Conservation (phyloP, 2,888 invertebrate species). For the Eupeodes latifasciatus region DNA sequence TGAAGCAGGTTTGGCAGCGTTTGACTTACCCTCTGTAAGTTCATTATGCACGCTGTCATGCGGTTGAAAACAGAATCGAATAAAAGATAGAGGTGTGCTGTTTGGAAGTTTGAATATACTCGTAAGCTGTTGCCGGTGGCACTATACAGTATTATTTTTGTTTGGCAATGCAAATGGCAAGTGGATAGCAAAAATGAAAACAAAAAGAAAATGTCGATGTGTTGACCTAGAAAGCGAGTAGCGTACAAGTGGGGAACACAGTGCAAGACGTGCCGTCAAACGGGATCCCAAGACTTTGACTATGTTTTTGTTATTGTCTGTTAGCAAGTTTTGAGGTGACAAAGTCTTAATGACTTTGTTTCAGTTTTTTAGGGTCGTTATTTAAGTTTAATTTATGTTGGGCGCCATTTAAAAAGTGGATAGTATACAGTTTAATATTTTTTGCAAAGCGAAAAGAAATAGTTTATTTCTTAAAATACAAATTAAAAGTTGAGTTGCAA, state of each 20-base stretch:
- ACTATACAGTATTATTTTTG: constrained; percentile 16
- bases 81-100: constrained; percentile 57
- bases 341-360: constrained; percentile 30
- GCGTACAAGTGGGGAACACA: neutral
- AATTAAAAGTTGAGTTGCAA: too few relatives aligned
- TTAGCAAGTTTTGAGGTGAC: constrained; percentile 8
- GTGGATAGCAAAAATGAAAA: constrained; percentile 72
- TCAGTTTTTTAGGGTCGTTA: constrained; percentile 29
- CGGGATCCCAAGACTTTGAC: constrained; percentile 27
- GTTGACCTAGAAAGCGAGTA: constrained; percentile 72
- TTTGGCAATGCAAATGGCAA: constrained; percentile 68
- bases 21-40: constrained; percentile 57
- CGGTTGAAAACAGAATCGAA: constrained; percentile 38
- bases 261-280: constrained; percentile 6
- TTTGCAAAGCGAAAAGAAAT: neutral
- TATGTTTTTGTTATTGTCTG: constrained; percentile 17
- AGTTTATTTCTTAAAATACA: too few relatives aligned
- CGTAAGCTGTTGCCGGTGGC: constrained; percentile 25
- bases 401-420: constrained; percentile 28
- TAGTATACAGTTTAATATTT: too few relatives aligned
- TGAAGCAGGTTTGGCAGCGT: constrained; percentile 42
- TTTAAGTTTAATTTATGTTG: constrained; percentile 21
- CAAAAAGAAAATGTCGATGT: constrained; percentile 71
- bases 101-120: constrained; percentile 28
- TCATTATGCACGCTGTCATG: constrained; percentile 68